Evolutionary conservation across 2,797 vertebrate genomes (phyloP).

Genomic region (Fringilla coelebs): DNA sequence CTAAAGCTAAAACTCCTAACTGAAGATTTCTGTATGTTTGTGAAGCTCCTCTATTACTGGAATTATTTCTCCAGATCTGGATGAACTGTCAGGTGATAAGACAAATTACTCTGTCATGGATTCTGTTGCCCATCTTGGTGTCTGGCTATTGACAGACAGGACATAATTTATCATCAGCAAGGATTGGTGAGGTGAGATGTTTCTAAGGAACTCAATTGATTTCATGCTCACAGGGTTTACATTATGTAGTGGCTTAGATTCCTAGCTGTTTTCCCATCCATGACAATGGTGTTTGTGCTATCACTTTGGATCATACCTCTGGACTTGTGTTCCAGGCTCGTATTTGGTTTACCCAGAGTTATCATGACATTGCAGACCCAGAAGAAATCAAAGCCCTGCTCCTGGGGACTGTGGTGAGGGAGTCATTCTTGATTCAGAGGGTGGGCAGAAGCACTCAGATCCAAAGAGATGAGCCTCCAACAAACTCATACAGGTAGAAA

Average conservation of each 20-base stretch:
- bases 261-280: background rate
- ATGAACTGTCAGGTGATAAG: background rate
- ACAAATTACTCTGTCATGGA: background rate
- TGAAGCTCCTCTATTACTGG: background rate
- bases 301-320: background rate
- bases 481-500: background rate
- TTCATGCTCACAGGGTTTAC: background rate
- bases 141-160: background rate
- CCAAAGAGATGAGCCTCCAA: background rate
- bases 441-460: background rate
- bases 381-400: background rate
- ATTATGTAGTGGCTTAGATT: background rate
- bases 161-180: conserved; percentile 3
- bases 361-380: background rate
- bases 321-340: background rate
- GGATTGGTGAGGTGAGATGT: background rate
- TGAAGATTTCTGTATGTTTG: background rate
- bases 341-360: background rate
- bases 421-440: background rate
- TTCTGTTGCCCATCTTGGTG: background rate
- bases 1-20: background rate
- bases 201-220: conserved; percentile 7
- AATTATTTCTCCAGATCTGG: background rate
- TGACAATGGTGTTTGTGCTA: background rate
- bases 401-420: background rate